Evolutionary conservation across 2,113 vertebrate genomes (phyloP), one percentile per base, ranked within the genome.

Genomic region (Phodopus roborovskii): DNA sequence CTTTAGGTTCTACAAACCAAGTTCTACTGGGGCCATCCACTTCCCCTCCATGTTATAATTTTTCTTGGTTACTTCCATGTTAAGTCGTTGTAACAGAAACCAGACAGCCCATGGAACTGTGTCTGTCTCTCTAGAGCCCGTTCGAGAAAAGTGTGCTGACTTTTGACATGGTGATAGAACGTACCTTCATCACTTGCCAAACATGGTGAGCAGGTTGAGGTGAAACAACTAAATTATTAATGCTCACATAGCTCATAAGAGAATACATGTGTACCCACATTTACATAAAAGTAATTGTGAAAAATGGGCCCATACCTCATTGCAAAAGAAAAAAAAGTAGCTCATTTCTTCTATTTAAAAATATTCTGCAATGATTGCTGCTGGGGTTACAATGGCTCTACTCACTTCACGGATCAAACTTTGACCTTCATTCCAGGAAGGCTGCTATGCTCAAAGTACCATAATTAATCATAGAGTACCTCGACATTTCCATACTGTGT

Each of bases 131-230:
- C 45, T 7, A 1, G 26, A 88, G 48, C 5, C 13, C 19, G n/a
- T 79, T 89, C 36, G 22, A 86, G 84, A 94, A 84, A 92, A 95
- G 48, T 2, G 24, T 58, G 62, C 56, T 88, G 48, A 81, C n/a
- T 16, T 92, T 84, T 71, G 30, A 68, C 45, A 36, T 16, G 24
- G 26, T 58, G 7, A 85, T 50, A 53, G 22, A 24, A 45, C 2
- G 91, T 60, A 17, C 66, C 88, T 84, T 15, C 82, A 39, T 22
- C 36, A 66, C 7, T 88, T 81, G 26, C 11, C 10, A 79, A 74
- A 12, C 53, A 79, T 68, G 88, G 33, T 39, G 92, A 92, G 66
- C 20, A 68, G 20, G 39, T 71, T 95, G 71, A 88, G 33, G 75
- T 64, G 62, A 95, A 70, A 15, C 56, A 92, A 83, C 39, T 0